These are phyloP conservation scores for Gisinianus flammeolus DNA, from an alignment of 2,888 invertebrate species.

Conservation along the genomic window DNA sequence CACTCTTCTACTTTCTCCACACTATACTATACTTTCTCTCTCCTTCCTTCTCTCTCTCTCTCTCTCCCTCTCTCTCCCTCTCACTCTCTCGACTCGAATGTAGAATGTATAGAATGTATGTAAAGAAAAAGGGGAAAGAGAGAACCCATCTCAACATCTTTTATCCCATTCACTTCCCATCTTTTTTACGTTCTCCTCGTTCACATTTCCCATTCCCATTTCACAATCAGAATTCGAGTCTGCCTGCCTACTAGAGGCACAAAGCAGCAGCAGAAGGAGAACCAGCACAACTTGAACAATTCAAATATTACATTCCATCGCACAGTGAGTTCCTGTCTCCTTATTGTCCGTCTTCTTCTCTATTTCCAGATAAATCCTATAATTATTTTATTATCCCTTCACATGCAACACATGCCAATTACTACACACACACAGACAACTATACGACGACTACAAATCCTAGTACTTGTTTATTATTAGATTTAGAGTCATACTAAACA, in stretches of 20 bases:
- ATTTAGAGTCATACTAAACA: no score
- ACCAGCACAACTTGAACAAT: background rate
- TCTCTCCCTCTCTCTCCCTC: conserved; percentile 2
- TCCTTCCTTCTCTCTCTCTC: background rate
- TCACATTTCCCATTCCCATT: background rate
- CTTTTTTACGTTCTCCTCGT: background rate
- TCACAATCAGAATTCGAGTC: background rate
- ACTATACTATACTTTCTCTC: background rate
- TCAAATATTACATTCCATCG: background rate
- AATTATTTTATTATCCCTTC: background rate
- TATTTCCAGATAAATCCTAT: background rate
- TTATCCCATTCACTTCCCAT: no score
- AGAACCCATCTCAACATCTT: background rate
- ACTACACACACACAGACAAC: no score
- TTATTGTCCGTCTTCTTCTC: background rate
- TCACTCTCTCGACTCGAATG: background rate
- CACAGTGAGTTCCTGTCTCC: background rate
- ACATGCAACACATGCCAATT: conserved; percentile 8
- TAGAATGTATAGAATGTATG: background rate
- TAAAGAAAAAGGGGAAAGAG: background rate
- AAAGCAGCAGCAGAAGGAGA: no score
- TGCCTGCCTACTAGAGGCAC: background rate
- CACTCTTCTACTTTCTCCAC: background rate
- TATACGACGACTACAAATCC: no score
- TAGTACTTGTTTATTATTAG: no score